These are phyloP conservation scores for Odocoileus hemionus DNA, from an alignment of 2,113 vertebrate genomes.

Conservation along the genomic window DNA sequence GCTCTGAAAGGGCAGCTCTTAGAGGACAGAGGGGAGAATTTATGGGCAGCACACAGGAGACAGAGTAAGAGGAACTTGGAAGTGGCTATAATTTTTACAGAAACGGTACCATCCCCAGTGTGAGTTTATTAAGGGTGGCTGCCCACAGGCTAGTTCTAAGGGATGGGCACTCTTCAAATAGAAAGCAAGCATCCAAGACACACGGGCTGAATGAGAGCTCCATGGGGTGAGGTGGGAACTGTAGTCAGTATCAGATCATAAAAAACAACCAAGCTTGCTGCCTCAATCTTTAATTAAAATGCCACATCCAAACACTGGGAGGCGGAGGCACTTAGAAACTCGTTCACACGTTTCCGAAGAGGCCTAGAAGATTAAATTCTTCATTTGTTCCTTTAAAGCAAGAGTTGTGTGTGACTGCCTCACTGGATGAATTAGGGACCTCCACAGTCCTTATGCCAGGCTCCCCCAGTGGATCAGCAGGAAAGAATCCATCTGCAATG, in stretches of 20 bases:
- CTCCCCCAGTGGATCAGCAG: background rate
- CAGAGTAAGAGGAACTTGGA: background rate
- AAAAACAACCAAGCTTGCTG: background rate
- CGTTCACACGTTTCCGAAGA: background rate
- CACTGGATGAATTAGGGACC: background rate
- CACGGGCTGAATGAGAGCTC: accelerated
- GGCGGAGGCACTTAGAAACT: background rate
- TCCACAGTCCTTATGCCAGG: background rate
- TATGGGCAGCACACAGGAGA: background rate
- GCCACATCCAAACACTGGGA: background rate
- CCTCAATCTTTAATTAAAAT: slow-evolving; percentile 34
- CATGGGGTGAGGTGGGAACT: accelerated
- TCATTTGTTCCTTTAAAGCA: slow-evolving; percentile 3
- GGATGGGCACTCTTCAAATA: accelerated
- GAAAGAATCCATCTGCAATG: background rate
- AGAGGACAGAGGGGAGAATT: background rate
- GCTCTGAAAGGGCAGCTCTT: background rate
- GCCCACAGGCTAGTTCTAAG: background rate
- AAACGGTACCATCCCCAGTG: background rate
- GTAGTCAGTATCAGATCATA: accelerated
- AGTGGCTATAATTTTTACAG: background rate
- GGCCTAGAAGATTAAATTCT: slow-evolving; percentile 2
- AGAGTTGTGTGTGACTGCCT: background rate
- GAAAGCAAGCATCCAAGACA: background rate
- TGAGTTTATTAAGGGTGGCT: background rate